Base-by-base conservation (phyloP, 2,113 vertebrate species). In the Elephantulus edwardii region DNA sequence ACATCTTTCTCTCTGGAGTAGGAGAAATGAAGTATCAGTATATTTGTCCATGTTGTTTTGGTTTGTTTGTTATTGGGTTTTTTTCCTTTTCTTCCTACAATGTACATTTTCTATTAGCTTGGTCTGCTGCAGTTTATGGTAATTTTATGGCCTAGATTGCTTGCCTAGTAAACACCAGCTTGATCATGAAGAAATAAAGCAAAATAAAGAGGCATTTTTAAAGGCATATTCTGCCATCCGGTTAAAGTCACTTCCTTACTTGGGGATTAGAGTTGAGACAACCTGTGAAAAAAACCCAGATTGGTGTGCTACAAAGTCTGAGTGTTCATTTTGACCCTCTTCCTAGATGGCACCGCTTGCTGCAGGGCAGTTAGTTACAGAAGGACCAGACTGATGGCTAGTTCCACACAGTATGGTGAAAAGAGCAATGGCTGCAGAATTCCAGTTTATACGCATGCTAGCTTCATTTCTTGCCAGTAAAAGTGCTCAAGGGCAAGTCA, bases 141-240 rank as follows among this genome's bases (percentile, higher is more conserved):
- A 81, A 24, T 92, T 95, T 93, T 94, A 90, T 90, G 83, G 60
- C 82, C 91, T 90, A 86, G 88, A 94, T 93, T 83, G 91, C 94
- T 85, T 95, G 88, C 76, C 92, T 76, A 91, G 85, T 89, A 92
- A 94, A 92, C 44, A 93, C 71, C 48, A 88, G 50, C 71, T 93
- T 90, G 86, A 58, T 94, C 78, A n/a, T 44, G n/a, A 89, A 94
- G 86, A 83, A 70, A 30, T 83, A 60, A 62, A 80, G 86, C 62
- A 85, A 83, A 88, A n/a, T 86, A 48, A 95, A 88, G 71, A 83
- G 79, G 13, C 62, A 3, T 38, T 82, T 92, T 52, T 20, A 68
- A 80, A 88, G 80, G n/a, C 83, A 20, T 56, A 68, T 80, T 86
- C 75, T 58, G 30, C 88, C 82, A 83, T 66, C 78, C 54, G 9